Evolutionary conservation across 2,888 invertebrate species (phyloP).

Genomic region (Erebia ligea): DNA sequence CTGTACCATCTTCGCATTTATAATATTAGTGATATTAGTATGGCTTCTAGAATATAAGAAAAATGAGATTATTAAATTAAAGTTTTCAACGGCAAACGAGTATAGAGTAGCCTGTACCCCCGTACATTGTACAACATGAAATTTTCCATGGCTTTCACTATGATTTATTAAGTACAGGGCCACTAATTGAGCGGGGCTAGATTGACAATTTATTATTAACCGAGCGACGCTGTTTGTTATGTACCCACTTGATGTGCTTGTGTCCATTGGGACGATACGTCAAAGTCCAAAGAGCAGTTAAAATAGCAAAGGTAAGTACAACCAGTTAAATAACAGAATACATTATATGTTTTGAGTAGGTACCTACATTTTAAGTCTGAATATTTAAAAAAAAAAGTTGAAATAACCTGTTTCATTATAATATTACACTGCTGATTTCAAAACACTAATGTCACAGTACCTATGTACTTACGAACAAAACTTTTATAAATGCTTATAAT

Average conservation of each 20-base stretch:
- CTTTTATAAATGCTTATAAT: no score
- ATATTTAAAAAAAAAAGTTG: no score
- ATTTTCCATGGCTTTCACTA: constrained; percentile 33
- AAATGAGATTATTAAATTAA: constrained; percentile 1
- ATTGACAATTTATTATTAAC: constrained; percentile 39
- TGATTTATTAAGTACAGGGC: constrained; percentile 36
- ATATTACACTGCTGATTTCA: no score
- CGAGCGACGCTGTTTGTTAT: constrained; percentile 28
- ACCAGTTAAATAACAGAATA: neutral
- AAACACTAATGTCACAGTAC: no score
- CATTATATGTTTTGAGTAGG: no score
- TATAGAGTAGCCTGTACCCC: neutral
- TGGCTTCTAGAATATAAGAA: neutral
- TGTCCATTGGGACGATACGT: constrained; percentile 16
- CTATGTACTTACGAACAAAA: no score
- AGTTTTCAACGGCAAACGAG: neutral
- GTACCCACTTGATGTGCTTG: constrained; percentile 17
- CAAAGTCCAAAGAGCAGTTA: neutral
- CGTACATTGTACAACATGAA: constrained; percentile 26
- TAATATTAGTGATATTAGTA: no score
- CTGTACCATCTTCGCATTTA: no score
- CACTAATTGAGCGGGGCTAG: constrained; percentile 35
- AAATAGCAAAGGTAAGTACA: neutral
- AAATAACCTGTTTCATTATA: no score
- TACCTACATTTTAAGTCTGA: no score